Evolutionary conservation across 2,888 invertebrate species (phyloP).

Genomic region (Sarcophaga subvicina): DNA sequence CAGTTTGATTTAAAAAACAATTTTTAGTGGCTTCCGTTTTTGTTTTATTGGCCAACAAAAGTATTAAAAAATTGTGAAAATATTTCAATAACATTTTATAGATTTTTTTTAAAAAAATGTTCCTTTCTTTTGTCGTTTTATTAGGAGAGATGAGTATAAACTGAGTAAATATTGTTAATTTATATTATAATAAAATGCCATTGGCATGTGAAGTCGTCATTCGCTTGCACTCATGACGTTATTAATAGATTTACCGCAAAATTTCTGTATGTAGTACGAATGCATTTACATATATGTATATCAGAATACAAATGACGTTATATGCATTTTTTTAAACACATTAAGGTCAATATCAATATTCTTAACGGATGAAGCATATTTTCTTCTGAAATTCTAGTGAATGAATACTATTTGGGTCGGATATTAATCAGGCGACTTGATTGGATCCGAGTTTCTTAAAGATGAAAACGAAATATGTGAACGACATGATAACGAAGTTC

Average conservation of each 20-base stretch:
- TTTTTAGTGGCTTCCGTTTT: slow-evolving; percentile 14
- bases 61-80: slow-evolving; percentile 5
- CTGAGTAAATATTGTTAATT: slow-evolving; percentile 9
- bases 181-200: not conserved
- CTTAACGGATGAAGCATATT: too few species aligned
- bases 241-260: slow-evolving; percentile 35
- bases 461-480: too few species aligned
- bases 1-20: slow-evolving; percentile 29
- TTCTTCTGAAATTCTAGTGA: too few species aligned
- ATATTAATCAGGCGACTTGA: too few species aligned
- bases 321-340: too few species aligned
- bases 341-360: too few species aligned
- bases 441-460: too few species aligned
- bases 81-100: not conserved
- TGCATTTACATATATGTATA: too few species aligned
- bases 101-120: not conserved
- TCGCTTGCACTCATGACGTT: not conserved
- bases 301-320: too few species aligned
- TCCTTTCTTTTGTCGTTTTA: slow-evolving; percentile 1
- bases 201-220: not conserved
- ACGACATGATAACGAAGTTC: too few species aligned
- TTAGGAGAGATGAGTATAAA: not conserved
- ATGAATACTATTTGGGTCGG: too few species aligned
- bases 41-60: not conserved
- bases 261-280: too few species aligned